Conservation (phyloP, 2,797 vertebrate genomes). For the Monodelphis domestica region DNA sequence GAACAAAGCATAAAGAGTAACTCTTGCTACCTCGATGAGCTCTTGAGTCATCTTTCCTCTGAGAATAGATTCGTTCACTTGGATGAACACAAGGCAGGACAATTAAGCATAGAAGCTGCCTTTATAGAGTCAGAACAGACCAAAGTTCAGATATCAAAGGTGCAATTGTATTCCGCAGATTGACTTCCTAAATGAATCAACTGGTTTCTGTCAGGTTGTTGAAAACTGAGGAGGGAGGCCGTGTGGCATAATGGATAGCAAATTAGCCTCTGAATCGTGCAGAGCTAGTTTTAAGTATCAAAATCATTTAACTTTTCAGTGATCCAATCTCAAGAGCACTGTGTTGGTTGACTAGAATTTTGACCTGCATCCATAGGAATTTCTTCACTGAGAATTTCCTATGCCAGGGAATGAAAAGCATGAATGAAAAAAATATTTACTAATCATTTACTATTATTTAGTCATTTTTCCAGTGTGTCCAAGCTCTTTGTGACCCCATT, state of each 20-base stretch:
- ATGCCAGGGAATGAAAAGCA: not conserved
- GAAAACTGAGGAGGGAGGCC: not conserved
- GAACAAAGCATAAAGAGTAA: constrained; percentile 20
- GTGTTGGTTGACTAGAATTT: not conserved
- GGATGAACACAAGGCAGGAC: not conserved
- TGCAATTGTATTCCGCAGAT: constrained; percentile 34
- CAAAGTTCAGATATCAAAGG: not conserved
- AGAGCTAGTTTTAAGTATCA: not conserved
- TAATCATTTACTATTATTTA: not conserved
- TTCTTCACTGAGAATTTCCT: not conserved
- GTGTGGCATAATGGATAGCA: not conserved
- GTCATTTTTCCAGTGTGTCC: too few relatives aligned
- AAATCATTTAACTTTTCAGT: not conserved
- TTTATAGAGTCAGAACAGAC: not conserved
- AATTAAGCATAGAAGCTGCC: not conserved
- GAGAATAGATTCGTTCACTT: constrained; percentile 32
- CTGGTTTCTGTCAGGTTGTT: constrained; percentile 6
- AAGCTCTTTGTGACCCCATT: too few relatives aligned
- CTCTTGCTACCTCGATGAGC: constrained; percentile 35
- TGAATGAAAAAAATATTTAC: not conserved
- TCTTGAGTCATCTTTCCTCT: constrained; percentile 59
- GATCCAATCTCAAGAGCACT: not conserved
- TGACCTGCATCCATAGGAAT: not conserved
- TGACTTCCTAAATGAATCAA: not conserved
- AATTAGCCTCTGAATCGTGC: not conserved